Base-by-base conservation (phyloP, 2,113 vertebrate species). In the Lasiurus borealis region DNA sequence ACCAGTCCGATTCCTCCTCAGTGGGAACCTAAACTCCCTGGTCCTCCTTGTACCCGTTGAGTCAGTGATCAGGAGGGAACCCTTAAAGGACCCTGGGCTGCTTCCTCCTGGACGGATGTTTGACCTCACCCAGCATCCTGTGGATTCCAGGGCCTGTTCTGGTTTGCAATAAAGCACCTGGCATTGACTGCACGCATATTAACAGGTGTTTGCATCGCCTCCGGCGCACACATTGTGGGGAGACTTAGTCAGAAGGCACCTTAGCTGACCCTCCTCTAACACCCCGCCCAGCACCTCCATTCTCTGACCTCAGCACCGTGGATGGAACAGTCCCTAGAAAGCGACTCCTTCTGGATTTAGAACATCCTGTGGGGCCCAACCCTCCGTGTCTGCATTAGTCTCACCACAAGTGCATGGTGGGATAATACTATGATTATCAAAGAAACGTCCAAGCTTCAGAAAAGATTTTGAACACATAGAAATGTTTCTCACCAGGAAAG, bases 81-180 rank as follows among this genome's bases (percentile, higher is more conserved):
- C 2, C 46, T 3, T 1, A 0, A 27, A n/a, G 13, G 19, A 59
- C 12, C 4, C 1, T 0, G 15, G 12, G 14, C 46, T 3, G 2
- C 1, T 34, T 3, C 4, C 15, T 31, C n/a, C 54, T 31, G 6
- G 5, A 77, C 44, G 6, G 5, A 11, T 10, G 18, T 3, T 5
- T 73, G 62, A 46, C 8, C 44, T 75, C 29, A 16, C 59, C 27
- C 15, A 36, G 31, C 12, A 10, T 19, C 8, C 29, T 54, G 27
- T 40, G 15, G 1, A 4, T 85, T 64, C 21, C 10, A 13, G 1
- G 0, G 9, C 15, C 13, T 13, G 2, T 64, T 44, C 25, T 11
- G 29, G 3, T 66, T 71, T 40, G 11, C 59, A 23, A 16, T 8
- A 59, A 54, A 18, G 3, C 12, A 11, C 4, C 8, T 0, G 23